Percentiles rank a stretch among this genome's conserved stretches.
Conservation (phyloP, 1,140 invertebrate species). For the Nephila pilipes region DNA sequence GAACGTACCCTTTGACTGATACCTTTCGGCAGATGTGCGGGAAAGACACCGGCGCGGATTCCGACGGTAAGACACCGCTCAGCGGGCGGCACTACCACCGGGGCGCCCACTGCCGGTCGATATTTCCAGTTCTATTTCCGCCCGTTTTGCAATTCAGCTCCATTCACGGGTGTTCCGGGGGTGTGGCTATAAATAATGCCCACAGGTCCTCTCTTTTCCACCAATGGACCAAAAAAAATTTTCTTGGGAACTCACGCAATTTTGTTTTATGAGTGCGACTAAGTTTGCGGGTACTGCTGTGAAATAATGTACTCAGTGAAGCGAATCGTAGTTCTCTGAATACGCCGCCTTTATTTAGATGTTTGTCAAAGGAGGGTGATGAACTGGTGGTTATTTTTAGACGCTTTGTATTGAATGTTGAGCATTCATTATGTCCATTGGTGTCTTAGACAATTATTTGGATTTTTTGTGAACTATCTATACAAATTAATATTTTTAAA, state of each 20-base stretch:
- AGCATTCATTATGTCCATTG: too few species aligned
- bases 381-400: background rate
- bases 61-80: background rate
- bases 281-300: background rate
- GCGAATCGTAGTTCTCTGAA: background rate
- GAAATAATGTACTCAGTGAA: background rate
- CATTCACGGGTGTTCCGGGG: background rate
- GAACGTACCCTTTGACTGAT: background rate
- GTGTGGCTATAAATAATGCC: constrained; percentile 35
- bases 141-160: background rate
- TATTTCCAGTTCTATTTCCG: background rate
- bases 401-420: too few species aligned
- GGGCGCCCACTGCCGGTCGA: background rate
- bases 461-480: too few species aligned
- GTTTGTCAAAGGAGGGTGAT: background rate
- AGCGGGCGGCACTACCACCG: background rate
- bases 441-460: too few species aligned
- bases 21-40: background rate
- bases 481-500: too few species aligned
- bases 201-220: background rate
- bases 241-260: background rate
- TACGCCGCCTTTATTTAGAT: background rate
- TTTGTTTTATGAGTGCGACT: background rate
- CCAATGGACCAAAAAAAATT: background rate
- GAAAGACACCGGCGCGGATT: background rate